Base-by-base conservation (phyloP, 2,113 vertebrate species). In the Embiotoca jacksoni region DNA sequence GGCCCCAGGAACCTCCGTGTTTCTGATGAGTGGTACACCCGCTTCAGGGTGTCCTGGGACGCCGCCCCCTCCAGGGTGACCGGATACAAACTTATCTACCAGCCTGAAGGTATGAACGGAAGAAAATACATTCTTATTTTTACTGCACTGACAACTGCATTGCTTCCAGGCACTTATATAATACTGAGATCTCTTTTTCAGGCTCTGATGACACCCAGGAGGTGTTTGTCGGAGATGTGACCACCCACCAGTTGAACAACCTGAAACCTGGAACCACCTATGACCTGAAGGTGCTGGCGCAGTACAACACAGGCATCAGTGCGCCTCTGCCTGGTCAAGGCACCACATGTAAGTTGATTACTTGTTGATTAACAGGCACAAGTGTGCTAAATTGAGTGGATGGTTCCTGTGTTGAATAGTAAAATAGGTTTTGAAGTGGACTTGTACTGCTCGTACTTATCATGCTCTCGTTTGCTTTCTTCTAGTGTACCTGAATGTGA, bases 11-110 rank as follows among this genome's bases (percentile, higher is more conserved):
- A 99, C 89, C 96, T 99, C 66, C 96, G 94, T 37, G 96, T 99
- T 75, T 96, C 97, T 44, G 98, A 99, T 67, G 98, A 99, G 83
- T 99, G 97, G 97, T 99, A 99, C 85, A 99, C 98, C 13, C 95
- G 98, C 80, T 99, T 99, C 94, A 95, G 95, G 77, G 98, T 98
- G 70, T 95, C 97, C 73, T 99, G 98, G 98, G 98, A 99, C 81
- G 89, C 97, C 7, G 96, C 95, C 33, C 96, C 97, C 5, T 96
- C 97, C 53, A 96, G 94, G 35, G 96, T 98, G 80, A 96, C 95
- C n/a, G 98, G 98, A 66, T 99, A 99, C 90, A 99, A 98, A 90
- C 93, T 99, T 81, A 94, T 97, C 3, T 99, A 99, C 81, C 95
- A 96, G 72, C 96, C 96, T 59, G 93, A 93, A 55, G 97, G 98